These are phyloP conservation scores for Sphaeridia pumilis DNA, from an alignment of 2,888 invertebrate species.

Conservation along the genomic window DNA sequence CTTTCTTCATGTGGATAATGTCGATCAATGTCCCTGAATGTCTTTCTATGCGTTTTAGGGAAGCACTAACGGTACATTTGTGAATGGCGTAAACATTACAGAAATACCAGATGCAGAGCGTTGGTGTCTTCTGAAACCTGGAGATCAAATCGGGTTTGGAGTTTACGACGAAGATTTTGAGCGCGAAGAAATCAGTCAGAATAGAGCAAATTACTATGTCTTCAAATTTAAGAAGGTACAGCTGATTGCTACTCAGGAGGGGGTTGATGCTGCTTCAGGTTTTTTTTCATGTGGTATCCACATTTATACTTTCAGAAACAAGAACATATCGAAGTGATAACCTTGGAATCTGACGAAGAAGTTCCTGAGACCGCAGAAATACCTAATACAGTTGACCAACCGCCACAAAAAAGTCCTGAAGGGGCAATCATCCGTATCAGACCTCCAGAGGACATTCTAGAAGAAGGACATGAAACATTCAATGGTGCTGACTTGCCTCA, in stretches of 20 bases:
- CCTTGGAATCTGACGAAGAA: too few species aligned
- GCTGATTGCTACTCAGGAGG: not conserved
- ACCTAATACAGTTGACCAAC: too few species aligned
- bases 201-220: not conserved
- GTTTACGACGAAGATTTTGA: not conserved
- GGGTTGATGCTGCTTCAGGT: too few species aligned
- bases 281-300: too few species aligned
- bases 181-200: not conserved
- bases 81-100: not conserved
- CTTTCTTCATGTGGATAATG: not conserved
- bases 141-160: not conserved
- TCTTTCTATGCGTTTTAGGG: not conserved
- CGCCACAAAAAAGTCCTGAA: too few species aligned
- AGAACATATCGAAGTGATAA: too few species aligned
- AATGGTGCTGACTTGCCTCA: too few species aligned
- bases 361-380: too few species aligned
- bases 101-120: not conserved
- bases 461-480: too few species aligned
- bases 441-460: too few species aligned
- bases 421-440: too few species aligned
- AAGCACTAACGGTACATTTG: conserved; percentile 1
- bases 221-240: not conserved
- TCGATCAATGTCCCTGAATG: not conserved
- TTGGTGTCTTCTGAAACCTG: not conserved
- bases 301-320: not conserved